phyloP scores from a whole-genome alignment of 2,797 vertebrate genomes.

The Leptodactylus fallax region DNA sequence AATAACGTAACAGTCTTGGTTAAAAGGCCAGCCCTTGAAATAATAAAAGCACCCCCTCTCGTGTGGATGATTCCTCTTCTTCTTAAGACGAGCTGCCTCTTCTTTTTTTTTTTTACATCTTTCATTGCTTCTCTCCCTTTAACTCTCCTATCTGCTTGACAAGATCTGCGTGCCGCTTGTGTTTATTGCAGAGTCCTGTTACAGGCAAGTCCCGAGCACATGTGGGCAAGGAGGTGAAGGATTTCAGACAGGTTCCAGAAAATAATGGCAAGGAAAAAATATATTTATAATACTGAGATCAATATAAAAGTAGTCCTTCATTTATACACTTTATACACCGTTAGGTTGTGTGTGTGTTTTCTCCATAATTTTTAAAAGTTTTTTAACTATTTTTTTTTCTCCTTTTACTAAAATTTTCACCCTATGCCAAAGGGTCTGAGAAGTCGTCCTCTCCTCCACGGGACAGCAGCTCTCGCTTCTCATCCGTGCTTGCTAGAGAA shows the following conservation, averaged over 20 bases:
- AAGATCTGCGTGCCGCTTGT: slow-evolving; percentile 41
- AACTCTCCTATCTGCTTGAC: slow-evolving; percentile 30
- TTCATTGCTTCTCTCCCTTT: slow-evolving; percentile 25
- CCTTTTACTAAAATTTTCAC: slow-evolving; percentile 67
- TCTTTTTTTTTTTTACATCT: not conserved
- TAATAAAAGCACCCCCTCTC: slow-evolving; percentile 50
- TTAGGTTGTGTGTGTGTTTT: slow-evolving; percentile 73
- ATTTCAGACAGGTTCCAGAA: slow-evolving; percentile 60
- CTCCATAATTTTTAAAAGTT: slow-evolving; percentile 56
- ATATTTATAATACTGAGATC: slow-evolving; percentile 93
- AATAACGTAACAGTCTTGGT: slow-evolving; percentile 61
- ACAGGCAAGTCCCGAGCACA: slow-evolving; percentile 51
- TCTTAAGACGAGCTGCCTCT: slow-evolving; percentile 37
- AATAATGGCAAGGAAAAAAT: slow-evolving; percentile 63
- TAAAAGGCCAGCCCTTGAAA: slow-evolving; percentile 63
- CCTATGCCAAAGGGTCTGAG: slow-evolving; percentile 92
- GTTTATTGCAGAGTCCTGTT: slow-evolving; percentile 51
- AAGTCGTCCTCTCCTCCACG: slow-evolving; percentile 88
- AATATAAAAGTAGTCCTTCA: slow-evolving; percentile 99
- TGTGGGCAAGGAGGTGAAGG: slow-evolving; percentile 40
- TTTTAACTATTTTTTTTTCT: slow-evolving; percentile 67
- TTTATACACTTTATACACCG: slow-evolving; percentile 99
- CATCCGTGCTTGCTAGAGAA: slow-evolving; percentile 96
- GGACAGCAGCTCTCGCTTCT: slow-evolving; percentile 94
- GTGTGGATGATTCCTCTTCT: slow-evolving; percentile 7